phyloP scores from a whole-genome alignment of 2,113 vertebrate species.

The Martes martes region DNA sequence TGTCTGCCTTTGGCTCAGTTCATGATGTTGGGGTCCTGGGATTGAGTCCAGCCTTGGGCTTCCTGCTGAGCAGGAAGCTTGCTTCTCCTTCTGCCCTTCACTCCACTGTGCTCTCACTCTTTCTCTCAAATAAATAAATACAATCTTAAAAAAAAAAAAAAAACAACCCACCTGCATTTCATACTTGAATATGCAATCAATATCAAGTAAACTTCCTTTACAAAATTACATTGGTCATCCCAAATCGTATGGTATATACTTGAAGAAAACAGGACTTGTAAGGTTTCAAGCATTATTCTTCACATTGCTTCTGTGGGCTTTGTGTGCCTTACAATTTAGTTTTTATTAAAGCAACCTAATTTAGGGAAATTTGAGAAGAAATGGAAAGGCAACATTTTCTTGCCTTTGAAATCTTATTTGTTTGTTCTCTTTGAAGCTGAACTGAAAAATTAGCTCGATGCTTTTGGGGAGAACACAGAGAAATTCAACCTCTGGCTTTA shows the following conservation, averaged over 20 bases:
- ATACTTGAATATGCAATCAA: background rate
- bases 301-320: background rate
- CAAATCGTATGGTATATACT: background rate
- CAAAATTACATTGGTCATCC: background rate
- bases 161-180: background rate
- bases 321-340: background rate
- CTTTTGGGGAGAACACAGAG: background rate
- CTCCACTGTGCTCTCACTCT: too few relatives aligned
- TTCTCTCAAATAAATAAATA: background rate
- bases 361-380: background rate
- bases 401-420: constrained; percentile 22
- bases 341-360: constrained; percentile 35
- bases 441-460: background rate
- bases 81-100: too few relatives aligned
- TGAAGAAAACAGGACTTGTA: background rate
- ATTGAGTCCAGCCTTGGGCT: too few relatives aligned
- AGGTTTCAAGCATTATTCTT: background rate
- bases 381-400: background rate
- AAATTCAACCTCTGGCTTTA: background rate
- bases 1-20: too few relatives aligned
- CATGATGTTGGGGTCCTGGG: too few relatives aligned
- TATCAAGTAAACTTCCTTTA: background rate
- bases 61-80: too few relatives aligned
- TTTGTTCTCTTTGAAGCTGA: constrained; percentile 25
- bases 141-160: background rate